Conservation (phyloP, 1,140 invertebrate species). For the Manduca sexta region DNA sequence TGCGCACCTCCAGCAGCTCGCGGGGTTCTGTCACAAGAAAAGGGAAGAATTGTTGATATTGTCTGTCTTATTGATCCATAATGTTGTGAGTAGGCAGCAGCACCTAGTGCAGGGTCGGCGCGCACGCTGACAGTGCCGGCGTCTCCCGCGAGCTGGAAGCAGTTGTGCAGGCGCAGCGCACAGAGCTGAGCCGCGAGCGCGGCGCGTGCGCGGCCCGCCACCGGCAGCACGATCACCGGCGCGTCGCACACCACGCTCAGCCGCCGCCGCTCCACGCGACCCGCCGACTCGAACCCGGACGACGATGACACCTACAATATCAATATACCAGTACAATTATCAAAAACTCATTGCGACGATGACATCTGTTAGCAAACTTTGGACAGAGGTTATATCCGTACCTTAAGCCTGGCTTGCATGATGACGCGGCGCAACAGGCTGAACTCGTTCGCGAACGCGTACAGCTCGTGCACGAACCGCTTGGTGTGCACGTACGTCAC, state of each 20-base stretch:
- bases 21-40: slow-evolving; percentile 13
- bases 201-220: slow-evolving; percentile 85
- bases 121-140: slow-evolving; percentile 73
- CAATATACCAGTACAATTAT: slow-evolving; percentile 1
- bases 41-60: too few species aligned
- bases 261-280: slow-evolving; percentile 73
- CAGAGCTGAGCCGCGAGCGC: slow-evolving; percentile 89
- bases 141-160: slow-evolving; percentile 77
- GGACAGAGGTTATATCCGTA: slow-evolving; percentile 9
- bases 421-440: slow-evolving; percentile 82
- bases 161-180: slow-evolving; percentile 85
- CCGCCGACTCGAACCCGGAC: slow-evolving; percentile 59
- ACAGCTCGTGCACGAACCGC: slow-evolving; percentile 90
- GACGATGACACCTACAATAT: slow-evolving; percentile 22
- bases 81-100: too few species aligned
- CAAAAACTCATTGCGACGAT: too few species aligned
- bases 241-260: slow-evolving; percentile 79
- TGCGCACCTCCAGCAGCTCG: slow-evolving; percentile 44
- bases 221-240: slow-evolving; percentile 90
- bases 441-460: slow-evolving; percentile 91
- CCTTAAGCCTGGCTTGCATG: slow-evolving; percentile 62
- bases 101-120: slow-evolving; percentile 34
- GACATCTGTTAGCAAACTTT: too few species aligned
- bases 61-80: too few species aligned
- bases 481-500: slow-evolving; percentile 96